These are phyloP conservation scores for Manacus vitellinus DNA, from an alignment of 2,113 vertebrate species.

Conservation along the genomic window DNA sequence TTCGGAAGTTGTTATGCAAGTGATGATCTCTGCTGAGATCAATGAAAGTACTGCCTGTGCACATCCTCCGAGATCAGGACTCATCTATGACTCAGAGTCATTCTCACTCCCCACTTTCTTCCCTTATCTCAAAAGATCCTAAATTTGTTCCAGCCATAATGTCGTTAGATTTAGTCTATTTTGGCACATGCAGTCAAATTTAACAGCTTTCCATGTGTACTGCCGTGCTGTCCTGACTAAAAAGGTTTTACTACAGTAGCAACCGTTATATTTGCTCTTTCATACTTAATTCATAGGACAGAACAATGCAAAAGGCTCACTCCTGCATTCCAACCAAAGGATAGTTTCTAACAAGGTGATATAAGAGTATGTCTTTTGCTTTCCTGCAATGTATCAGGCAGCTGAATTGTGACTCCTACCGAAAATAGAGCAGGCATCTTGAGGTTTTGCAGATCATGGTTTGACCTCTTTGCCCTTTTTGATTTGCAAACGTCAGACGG, in stretches of 20 bases:
- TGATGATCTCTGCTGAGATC: constrained; percentile 22
- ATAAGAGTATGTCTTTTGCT: not conserved
- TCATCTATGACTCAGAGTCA: constrained; percentile 61
- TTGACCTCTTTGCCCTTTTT: not conserved
- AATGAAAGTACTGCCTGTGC: not conserved
- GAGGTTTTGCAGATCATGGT: not conserved
- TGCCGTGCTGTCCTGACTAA: not conserved
- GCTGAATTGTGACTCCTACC: not conserved
- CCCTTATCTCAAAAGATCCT: constrained; percentile 21
- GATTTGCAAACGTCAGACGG: not conserved
- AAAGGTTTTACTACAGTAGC: not conserved
- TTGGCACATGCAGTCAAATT: not conserved
- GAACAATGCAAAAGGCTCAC: not conserved
- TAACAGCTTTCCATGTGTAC: not conserved
- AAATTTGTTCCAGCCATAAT: not conserved
- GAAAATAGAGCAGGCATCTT: not conserved
- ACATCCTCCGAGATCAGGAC: constrained; percentile 1
- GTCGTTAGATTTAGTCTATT: not conserved
- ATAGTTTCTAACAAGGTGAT: not conserved
- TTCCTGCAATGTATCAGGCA: not conserved
- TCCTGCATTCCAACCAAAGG: not conserved
- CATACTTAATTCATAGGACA: not conserved
- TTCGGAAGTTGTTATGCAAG: constrained; percentile 27
- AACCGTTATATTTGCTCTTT: not conserved
- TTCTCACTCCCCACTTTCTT: constrained; percentile 25